Conservation (phyloP, 2,113 vertebrate genomes). For the Amphiprion percula region DNA sequence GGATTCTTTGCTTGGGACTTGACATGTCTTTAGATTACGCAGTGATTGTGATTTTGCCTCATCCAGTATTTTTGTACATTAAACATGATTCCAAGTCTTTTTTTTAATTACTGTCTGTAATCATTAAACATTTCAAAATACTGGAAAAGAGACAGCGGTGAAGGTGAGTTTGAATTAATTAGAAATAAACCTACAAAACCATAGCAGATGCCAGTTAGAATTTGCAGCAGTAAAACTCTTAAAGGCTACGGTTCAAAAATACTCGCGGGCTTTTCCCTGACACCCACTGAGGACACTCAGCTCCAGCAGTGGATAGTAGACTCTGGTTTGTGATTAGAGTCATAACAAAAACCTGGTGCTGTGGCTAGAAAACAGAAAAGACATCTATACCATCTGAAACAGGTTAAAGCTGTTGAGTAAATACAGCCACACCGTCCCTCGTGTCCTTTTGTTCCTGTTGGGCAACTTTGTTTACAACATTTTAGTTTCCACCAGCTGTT, state of each 20-base stretch:
- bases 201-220: no score
- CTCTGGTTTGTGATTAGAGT: slow-evolving; percentile 50
- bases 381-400: slow-evolving; percentile 22
- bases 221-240: no score
- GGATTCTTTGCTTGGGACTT: neutral
- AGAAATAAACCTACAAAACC: no score
- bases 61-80: neutral
- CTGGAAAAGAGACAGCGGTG: neutral
- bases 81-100: neutral
- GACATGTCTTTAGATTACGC: no score
- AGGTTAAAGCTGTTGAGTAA: slow-evolving; percentile 48
- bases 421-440: neutral
- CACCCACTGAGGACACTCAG: neutral
- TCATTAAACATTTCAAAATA: neutral
- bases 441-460: slow-evolving; percentile 9
- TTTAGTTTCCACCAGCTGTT: neutral
- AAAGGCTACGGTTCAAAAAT: neutral
- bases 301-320: slow-evolving; percentile 26
- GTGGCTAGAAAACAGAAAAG: slow-evolving; percentile 16
- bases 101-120: neutral
- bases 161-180: no score
- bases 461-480: neutral
- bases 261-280: neutral
- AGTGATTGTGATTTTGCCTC: neutral
- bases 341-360: slow-evolving; percentile 52